A percentile compares a stretch with the other conserved stretches of the same genome.
These are phyloP conservation scores for Orthosia incerta DNA, from an alignment of 2,888 invertebrate genomes.

Conservation along the genomic window DNA sequence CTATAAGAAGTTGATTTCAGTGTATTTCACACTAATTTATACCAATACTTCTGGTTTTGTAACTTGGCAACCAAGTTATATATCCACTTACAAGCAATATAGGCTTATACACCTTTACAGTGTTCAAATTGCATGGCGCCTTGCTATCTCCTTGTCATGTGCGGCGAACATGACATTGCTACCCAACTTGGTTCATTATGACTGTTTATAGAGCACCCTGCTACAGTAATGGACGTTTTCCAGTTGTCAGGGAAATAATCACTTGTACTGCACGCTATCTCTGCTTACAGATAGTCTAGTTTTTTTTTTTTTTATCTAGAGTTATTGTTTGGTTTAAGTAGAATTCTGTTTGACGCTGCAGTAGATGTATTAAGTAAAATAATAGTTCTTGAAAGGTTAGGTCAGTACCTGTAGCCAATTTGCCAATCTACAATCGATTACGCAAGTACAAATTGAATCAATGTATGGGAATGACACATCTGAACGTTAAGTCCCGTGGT, in stretches of 20 bases:
- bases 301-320: constrained; percentile 3
- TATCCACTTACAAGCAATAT: neutral
- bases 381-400: no score
- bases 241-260: constrained; percentile 38
- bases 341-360: neutral
- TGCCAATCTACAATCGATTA: no score
- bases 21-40: neutral
- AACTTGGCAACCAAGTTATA: no score
- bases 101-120: neutral
- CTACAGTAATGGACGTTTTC: constrained; percentile 36
- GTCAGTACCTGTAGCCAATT: no score
- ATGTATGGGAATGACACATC: no score
- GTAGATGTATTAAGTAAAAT: no score
- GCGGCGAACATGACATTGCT: constrained; percentile 31
- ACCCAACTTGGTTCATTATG: constrained; percentile 47
- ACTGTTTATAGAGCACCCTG: constrained; percentile 25
- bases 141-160: constrained; percentile 22
- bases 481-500: no score
- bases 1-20: neutral
- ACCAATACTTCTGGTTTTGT: neutral
- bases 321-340: neutral
- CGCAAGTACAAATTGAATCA: no score
- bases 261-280: constrained; percentile 35
- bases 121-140: constrained; percentile 33
- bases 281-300: constrained; percentile 9